A percentile compares a stretch with the other conserved stretches of the same genome.
These are phyloP conservation scores for Colletes latitarsis DNA, from an alignment of 1,140 invertebrate species.

Conservation along the genomic window DNA sequence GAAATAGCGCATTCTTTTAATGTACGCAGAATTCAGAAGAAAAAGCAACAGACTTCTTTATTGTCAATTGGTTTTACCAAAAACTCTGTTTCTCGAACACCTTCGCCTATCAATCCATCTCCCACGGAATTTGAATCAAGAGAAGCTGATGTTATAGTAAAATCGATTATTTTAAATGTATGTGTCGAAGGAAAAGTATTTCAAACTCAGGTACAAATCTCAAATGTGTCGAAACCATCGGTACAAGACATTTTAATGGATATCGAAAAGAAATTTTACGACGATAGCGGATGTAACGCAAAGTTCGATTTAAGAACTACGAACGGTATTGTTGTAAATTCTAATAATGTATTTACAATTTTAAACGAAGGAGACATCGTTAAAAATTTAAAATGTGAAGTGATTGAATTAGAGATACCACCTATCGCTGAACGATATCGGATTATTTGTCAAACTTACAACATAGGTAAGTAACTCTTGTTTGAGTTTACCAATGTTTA, in stretches of 20 bases:
- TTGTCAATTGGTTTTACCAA: slow-evolving; percentile 67
- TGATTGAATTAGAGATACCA: slow-evolving; percentile 67
- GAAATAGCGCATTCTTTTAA: slow-evolving; percentile 28
- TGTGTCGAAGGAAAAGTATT: slow-evolving; percentile 64
- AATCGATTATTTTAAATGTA: slow-evolving; percentile 61
- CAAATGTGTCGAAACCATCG: slow-evolving; percentile 55
- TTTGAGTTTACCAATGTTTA: background rate
- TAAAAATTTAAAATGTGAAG: slow-evolving; percentile 60
- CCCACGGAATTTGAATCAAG: background rate
- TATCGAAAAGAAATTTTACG: slow-evolving; percentile 60
- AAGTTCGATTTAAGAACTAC: slow-evolving; percentile 62
- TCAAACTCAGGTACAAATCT: slow-evolving; percentile 62
- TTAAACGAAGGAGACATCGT: slow-evolving; percentile 52
- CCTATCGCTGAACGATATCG: slow-evolving; percentile 70
- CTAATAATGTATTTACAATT: slow-evolving; percentile 53
- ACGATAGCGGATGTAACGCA: slow-evolving; percentile 67
- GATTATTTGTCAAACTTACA: slow-evolving; percentile 63
- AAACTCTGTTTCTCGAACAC: slow-evolving; percentile 49
- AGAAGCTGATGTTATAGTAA: slow-evolving; percentile 5
- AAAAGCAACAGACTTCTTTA: slow-evolving; percentile 63
- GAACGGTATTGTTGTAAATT: slow-evolving; percentile 50
- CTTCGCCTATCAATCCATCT: slow-evolving; percentile 55
- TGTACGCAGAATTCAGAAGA: slow-evolving; percentile 10
- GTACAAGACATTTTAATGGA: slow-evolving; percentile 53
- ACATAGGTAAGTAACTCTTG: slow-evolving; percentile 62